Percentiles rank a stretch among this genome's conserved stretches.
Conservation (phyloP, 2,113 vertebrate genomes). For the Triplophysa dalaica region DNA sequence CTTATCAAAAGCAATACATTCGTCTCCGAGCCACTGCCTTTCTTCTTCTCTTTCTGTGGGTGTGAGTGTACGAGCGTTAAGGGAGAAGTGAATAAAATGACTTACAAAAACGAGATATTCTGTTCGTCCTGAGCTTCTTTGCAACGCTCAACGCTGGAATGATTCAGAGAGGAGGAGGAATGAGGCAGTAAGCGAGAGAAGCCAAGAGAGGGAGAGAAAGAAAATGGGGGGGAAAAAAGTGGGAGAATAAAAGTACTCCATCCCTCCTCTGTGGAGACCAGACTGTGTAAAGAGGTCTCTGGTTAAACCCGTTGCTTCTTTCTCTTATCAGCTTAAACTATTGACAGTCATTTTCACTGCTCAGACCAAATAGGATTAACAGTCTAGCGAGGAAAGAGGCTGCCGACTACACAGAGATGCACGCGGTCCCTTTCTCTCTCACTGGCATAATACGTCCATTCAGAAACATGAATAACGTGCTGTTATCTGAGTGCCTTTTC, state of each 20-base stretch:
- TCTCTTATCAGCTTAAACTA: constrained; percentile 70
- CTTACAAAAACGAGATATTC: constrained; percentile 30
- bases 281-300: constrained; percentile 34
- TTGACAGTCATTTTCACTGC: constrained; percentile 61
- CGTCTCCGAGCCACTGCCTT: not conserved
- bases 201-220: not conserved
- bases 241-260: constrained; percentile 23
- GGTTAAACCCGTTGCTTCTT: constrained; percentile 53
- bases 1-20: constrained; percentile 27
- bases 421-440: constrained; percentile 34
- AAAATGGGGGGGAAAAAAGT: not conserved
- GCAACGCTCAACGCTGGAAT: constrained; percentile 37
- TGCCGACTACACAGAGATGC: constrained; percentile 55
- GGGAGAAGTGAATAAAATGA: constrained; percentile 43
- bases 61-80: constrained; percentile 18
- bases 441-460: constrained; percentile 35
- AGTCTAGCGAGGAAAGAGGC: constrained; percentile 58
- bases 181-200: constrained; percentile 14
- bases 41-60: not conserved
- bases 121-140: constrained; percentile 34
- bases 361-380: constrained; percentile 61
- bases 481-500: constrained; percentile 30
- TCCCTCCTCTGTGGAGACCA: constrained; percentile 37
- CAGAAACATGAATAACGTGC: constrained; percentile 30
- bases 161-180: constrained; percentile 28